Percentiles rank a stretch among this genome's conserved stretches.
Evolutionary conservation across 2,797 vertebrate species (phyloP).

Genomic region (Alca torda): DNA sequence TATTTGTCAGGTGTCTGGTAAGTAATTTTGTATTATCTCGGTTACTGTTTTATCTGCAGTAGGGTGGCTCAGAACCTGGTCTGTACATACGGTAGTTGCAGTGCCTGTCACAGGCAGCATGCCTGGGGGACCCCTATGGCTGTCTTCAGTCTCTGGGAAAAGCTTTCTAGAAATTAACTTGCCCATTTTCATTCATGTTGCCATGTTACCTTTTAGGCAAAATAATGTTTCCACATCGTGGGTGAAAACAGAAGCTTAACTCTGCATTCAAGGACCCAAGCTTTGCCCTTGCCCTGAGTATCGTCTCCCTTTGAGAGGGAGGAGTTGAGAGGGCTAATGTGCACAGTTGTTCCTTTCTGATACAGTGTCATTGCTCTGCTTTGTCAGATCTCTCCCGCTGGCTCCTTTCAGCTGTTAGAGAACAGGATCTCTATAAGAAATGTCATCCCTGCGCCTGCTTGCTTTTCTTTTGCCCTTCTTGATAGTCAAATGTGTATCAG

Average conservation of each 20-base stretch:
- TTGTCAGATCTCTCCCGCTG: not conserved
- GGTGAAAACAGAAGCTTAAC: not conserved
- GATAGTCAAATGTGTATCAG: not conserved
- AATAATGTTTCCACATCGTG: not conserved
- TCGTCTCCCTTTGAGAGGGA: not conserved
- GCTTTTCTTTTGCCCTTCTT: not conserved
- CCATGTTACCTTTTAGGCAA: not conserved
- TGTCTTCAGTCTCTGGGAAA: not conserved
- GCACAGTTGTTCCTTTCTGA: not conserved
- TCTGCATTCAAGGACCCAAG: not conserved
- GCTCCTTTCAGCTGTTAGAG: not conserved
- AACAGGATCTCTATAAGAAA: not conserved
- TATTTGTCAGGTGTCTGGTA: not conserved
- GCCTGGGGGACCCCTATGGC: not conserved
- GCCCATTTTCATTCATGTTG: not conserved
- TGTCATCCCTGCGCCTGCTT: not conserved
- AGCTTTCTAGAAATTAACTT: not conserved
- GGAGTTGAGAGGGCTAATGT: not conserved
- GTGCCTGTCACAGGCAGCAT: not conserved
- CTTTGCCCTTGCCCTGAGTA: not conserved
- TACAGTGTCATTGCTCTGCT: not conserved
- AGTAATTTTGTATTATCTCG: not conserved
- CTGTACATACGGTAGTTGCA: fast-evolving
- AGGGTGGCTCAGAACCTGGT: not conserved
- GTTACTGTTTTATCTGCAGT: not conserved